Evolutionary conservation across 2,113 vertebrate species (phyloP).

Genomic region (Lepus europaeus): DNA sequence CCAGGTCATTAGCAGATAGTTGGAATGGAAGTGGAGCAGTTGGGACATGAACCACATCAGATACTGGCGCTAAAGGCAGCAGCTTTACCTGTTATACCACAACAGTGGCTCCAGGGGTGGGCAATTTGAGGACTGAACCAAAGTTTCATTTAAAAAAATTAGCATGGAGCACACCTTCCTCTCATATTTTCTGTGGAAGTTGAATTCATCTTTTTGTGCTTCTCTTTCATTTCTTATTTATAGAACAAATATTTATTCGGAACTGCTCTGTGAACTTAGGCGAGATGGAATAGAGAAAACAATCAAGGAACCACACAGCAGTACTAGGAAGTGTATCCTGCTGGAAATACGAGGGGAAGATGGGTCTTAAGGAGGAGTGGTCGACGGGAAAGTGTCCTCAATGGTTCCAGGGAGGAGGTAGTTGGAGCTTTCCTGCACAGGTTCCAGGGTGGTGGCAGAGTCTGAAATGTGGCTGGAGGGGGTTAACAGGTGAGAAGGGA

Average conservation of each 20-base stretch:
- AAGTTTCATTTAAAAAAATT: neutral
- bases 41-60: too few species aligned
- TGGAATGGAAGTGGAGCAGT: too few species aligned
- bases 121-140: too few species aligned
- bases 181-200: neutral
- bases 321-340: neutral
- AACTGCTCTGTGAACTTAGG: neutral
- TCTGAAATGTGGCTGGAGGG: neutral
- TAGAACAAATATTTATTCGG: slow-evolving; percentile 20
- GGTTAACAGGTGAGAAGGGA: neutral
- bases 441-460: neutral
- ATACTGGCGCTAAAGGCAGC: too few species aligned
- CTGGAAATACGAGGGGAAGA: neutral
- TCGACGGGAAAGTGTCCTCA: fast-evolving
- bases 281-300: neutral
- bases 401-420: too few species aligned
- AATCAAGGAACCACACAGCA: neutral
- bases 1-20: too few species aligned
- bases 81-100: too few species aligned
- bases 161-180: fast-evolving
- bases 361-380: neutral
- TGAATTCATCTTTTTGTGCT: neutral
- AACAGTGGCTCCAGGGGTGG: too few species aligned
- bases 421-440: fast-evolving
- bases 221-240: slow-evolving; percentile 26